A percentile compares a stretch with the other conserved stretches of the same genome.
These are phyloP conservation scores for Phaethon lepturus DNA, from an alignment of 2,113 vertebrate species.

Conservation along the genomic window DNA sequence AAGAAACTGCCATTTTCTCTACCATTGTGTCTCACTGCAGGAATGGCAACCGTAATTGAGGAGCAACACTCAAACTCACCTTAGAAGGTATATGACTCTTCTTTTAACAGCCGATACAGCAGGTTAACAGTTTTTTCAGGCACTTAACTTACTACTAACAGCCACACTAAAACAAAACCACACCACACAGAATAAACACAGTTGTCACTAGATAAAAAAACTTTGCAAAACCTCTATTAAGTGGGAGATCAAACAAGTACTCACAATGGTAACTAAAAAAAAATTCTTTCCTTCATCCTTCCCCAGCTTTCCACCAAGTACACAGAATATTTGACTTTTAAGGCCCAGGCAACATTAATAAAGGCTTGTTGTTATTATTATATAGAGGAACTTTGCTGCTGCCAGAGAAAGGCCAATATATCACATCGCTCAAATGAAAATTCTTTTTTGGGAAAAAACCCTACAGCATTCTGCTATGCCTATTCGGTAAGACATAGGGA, in stretches of 20 bases:
- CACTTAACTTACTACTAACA: background rate
- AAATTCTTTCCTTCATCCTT: background rate
- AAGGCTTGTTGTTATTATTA: background rate
- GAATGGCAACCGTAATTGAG: background rate
- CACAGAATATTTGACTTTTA: background rate
- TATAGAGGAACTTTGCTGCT: background rate
- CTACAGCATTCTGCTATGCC: background rate
- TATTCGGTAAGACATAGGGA: background rate
- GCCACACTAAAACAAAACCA: background rate
- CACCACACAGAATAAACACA: background rate
- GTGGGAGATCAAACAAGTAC: background rate
- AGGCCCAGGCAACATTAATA: background rate
- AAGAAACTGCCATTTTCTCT: background rate
- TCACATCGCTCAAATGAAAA: background rate
- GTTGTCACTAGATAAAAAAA: background rate
- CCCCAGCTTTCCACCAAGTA: background rate
- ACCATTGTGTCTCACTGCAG: too few relatives aligned
- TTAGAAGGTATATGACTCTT: background rate
- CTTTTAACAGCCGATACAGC: background rate
- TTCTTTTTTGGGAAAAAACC: background rate
- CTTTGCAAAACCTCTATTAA: background rate
- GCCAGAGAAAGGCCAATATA: background rate
- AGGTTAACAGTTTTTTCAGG: background rate
- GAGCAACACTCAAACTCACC: background rate
- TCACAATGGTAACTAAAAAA: background rate